Base-by-base conservation (phyloP, 2,113 vertebrate genomes). In the Thermophis baileyi region DNA sequence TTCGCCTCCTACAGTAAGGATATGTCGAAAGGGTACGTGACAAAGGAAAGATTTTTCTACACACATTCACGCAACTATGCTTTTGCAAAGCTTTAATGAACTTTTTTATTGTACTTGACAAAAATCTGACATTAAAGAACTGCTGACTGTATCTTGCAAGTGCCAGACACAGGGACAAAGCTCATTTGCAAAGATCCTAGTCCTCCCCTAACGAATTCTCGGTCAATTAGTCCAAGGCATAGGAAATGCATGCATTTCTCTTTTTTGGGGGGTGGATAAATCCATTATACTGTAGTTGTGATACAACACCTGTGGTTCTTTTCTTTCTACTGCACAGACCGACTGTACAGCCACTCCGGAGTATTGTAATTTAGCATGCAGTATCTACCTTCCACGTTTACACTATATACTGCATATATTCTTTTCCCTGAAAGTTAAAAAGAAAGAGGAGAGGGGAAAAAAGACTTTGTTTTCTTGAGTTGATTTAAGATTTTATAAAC, bases 221-320 rank as follows among this genome's bases (percentile, higher is more conserved):
- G 57, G 96, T 98, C 97, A 97, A 16, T 85, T 90, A 89, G 95
- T 97, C 98, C 98, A 97, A 97, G 98, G 97, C 98, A 97, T 98
- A 97, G 96, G 97, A 81, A 97, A 96, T 99, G 99, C 99, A 99
- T 99, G 99, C 98, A 93, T 98, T 98, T 89, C 98, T 89, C 98
- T 86, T 98, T 98, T 98, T 98, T 97, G 98, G 14, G 0, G 35
- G 98, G 98, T 98, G 97, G 98, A 98, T 98, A 98, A 98, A 98
- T 98, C 97, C 97, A 97, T 98, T 98, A 98, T 98, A 98, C 98
- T 98, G 98, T 99, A 99, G 98, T 99, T 99, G 99, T 99, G 99
- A 99, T 99, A 99, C 99, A 99, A 99, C 98, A 99, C 98, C 98
- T 93, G 98, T 98, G 98, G 98, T 97, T 35, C 63, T 98, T 98